phyloP scores from a whole-genome alignment of 2,113 vertebrate species.

The Quiscalus mexicanus region DNA sequence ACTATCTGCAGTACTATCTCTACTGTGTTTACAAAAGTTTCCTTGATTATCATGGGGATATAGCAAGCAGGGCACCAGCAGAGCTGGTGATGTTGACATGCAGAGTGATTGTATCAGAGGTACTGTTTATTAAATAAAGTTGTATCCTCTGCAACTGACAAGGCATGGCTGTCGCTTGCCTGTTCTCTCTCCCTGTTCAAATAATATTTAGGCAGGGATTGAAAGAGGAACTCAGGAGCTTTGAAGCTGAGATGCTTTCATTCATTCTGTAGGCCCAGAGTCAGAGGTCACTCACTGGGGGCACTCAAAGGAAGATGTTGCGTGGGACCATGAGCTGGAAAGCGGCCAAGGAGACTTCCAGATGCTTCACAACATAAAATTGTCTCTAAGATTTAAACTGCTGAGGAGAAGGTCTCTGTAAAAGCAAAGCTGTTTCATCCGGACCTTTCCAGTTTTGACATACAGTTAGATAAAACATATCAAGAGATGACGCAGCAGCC shows the following conservation, averaged over 20 bases:
- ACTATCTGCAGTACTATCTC: not conserved
- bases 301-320: not conserved
- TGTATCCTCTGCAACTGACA: not conserved
- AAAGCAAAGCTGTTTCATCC: not conserved
- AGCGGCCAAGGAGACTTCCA: not conserved
- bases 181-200: not conserved
- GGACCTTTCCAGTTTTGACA: conserved; percentile 2
- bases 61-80: not conserved
- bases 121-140: not conserved
- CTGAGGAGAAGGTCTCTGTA: not conserved
- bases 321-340: not conserved
- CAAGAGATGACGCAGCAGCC: not conserved
- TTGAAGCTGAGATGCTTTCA: not conserved
- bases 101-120: not conserved
- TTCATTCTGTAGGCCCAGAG: not conserved
- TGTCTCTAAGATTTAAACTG: not conserved
- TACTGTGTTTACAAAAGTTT: not conserved
- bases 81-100: not conserved
- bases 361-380: not conserved
- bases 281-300: not conserved
- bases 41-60: not conserved
- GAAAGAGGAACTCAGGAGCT: not conserved
- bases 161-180: not conserved
- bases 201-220: not conserved
- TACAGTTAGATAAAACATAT: not conserved